Base-by-base conservation (phyloP, 2,113 vertebrate species). In the Sebastes fasciatus region DNA sequence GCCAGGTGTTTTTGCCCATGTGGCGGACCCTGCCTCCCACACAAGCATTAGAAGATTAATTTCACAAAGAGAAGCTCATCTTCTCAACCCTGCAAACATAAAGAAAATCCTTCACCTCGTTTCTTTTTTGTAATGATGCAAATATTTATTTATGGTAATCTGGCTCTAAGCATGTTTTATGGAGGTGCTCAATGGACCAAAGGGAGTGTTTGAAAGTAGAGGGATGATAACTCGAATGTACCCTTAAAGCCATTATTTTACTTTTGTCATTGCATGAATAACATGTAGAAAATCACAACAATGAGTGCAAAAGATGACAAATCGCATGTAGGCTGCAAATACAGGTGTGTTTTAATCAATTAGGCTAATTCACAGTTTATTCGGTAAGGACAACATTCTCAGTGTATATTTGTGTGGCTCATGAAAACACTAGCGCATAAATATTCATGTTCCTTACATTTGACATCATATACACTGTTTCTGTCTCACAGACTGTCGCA, bases 31-130 rank as follows among this genome's bases (percentile, higher is more conserved):
- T 43, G 48, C 45, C 21, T 46, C 48, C 40, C 8, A 19, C 57
- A 49, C 43, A 26, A 26, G 62, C 23, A 60, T 65, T 74, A 43
- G 70, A 74, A 49, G 54, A 81, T 60, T 61, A 62, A 43, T 43
- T 26, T 16, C 8, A 46, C 61, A 60, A 17, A 42, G 13, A 67
- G 9, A 58, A 17, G 19, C 17, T 19, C 6, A 81, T 68, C 46
- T 52, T 61, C 13, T 6, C 23, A 49, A 16, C 12, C 4, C 4
- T 14, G 5, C 21, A 40, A 65, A 7, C 42, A 17, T 5, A 66
- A 66, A 52, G 2, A 11, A 40, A 78, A 51, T 60, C 19, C 6
- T n/a, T 19, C 19, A 26, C 13, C 21, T 48, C 12, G 10, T 61
- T 63, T 14, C 14, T 52, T 17, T 51, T 60, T 66, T 51, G 11